Conservation (phyloP, 2,888 invertebrate species). For the Eudasyphora cyanicolor region DNA sequence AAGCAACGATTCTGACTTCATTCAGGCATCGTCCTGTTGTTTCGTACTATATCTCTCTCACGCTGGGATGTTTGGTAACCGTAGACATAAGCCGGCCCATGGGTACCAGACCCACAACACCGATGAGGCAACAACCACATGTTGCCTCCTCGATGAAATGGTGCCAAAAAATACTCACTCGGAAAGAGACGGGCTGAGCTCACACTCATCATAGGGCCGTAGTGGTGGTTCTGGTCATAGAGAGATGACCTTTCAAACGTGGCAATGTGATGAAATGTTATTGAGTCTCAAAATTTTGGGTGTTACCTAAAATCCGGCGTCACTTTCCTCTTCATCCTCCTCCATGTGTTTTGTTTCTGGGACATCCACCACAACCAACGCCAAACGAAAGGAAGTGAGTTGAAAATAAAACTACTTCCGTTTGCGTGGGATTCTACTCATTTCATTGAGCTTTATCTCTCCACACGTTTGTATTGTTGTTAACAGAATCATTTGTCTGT, state of each 20-base stretch:
- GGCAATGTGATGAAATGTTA: conserved; percentile 10
- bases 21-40: too few species aligned
- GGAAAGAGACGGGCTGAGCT: background rate
- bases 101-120: background rate
- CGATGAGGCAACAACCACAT: conserved; percentile 39
- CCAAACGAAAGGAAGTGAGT: conserved; percentile 42
- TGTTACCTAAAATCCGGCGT: conserved; percentile 16
- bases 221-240: background rate
- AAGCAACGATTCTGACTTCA: too few species aligned
- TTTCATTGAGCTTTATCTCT: background rate
- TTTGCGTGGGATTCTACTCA: conserved; percentile 53
- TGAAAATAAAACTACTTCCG: conserved; percentile 44
- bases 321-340: background rate
- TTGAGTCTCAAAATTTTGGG: conserved; percentile 6
- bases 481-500: conserved; percentile 16
- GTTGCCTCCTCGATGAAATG: conserved; percentile 29
- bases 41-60: too few species aligned
- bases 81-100: background rate
- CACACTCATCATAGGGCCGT: background rate
- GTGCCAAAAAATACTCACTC: conserved; percentile 22
- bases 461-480: background rate
- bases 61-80: background rate
- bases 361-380: too few species aligned
- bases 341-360: background rate
- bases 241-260: background rate